These are phyloP conservation scores for Orchesella flavescens DNA, from an alignment of 2,888 invertebrate genomes.

Conservation along the genomic window DNA sequence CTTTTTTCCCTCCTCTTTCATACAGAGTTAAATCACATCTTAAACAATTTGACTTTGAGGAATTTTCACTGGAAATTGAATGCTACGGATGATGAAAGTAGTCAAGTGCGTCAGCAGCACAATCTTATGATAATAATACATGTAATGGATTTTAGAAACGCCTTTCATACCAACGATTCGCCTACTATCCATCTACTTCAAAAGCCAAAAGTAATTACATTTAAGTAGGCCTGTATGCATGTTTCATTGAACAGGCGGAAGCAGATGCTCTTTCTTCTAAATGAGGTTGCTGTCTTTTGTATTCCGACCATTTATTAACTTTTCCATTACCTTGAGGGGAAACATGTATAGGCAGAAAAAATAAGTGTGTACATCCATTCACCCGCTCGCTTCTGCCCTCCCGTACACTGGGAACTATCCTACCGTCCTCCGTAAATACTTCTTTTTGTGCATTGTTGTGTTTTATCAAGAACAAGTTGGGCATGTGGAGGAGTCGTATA, in stretches of 20 bases:
- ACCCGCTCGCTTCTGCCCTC: not conserved
- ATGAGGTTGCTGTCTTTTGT: conserved; percentile 61
- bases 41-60: not conserved
- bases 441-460: conserved; percentile 19
- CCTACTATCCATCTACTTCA: conserved; percentile 36
- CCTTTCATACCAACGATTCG: conserved; percentile 10
- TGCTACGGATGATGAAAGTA: conserved; percentile 26
- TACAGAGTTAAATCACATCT: not conserved
- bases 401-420: conserved; percentile 9
- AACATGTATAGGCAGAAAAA: conserved; percentile 21
- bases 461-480: conserved; percentile 9
- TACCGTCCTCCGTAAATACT: not conserved
- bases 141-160: conserved; percentile 50
- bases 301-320: conserved; percentile 62
- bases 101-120: conserved; percentile 12
- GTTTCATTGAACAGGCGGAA: conserved; percentile 62
- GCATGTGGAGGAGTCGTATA: too few relatives aligned
- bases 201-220: conserved; percentile 60
- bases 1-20: too few relatives aligned
- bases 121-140: conserved; percentile 33
- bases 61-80: conserved; percentile 20
- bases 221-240: conserved; percentile 49
- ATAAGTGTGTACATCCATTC: not conserved
- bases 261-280: conserved; percentile 64
- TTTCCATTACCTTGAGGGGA: conserved; percentile 65